Conservation (phyloP, 2,797 vertebrate species). For the Furcifer pardalis region DNA sequence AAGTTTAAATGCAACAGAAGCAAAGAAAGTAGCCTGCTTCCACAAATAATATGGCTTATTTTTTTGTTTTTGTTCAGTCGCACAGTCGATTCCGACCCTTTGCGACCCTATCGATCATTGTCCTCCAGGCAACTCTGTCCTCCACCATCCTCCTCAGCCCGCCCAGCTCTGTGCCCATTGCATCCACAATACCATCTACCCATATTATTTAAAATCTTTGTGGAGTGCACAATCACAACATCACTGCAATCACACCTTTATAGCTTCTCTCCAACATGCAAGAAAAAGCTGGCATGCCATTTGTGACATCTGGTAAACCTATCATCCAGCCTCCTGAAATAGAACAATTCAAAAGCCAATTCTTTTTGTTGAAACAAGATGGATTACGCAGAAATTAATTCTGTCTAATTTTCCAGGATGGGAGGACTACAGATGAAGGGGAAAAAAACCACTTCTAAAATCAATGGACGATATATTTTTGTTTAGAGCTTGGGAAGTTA, state of each 20-base stretch:
- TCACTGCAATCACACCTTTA: not conserved
- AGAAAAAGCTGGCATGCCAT: not conserved
- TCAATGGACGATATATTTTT: not conserved
- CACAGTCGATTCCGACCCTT: no score
- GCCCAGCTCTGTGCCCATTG: no score
- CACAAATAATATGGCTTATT: not conserved
- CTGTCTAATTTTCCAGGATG: not conserved
- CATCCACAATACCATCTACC: no score
- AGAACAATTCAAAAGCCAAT: not conserved
- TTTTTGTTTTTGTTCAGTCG: no score
- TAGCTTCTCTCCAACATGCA: not conserved
- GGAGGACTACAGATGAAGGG: not conserved
- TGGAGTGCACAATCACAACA: not conserved
- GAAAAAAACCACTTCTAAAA: constrained; percentile 12
- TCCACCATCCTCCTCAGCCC: no score
- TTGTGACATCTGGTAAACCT: constrained; percentile 21
- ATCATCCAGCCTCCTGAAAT: not conserved
- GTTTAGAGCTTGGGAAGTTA: not conserved
- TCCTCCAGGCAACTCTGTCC: no score
- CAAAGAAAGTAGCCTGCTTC: not conserved
- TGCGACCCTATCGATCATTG: no score
- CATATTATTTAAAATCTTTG: not conserved
- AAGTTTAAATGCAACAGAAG: not conserved
- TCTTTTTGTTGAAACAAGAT: not conserved
- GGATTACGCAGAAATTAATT: not conserved